Percentiles rank a stretch among this genome's conserved stretches.
Conservation (phyloP, 2,888 invertebrate genomes). For the Pyrrhosoma nymphula region DNA sequence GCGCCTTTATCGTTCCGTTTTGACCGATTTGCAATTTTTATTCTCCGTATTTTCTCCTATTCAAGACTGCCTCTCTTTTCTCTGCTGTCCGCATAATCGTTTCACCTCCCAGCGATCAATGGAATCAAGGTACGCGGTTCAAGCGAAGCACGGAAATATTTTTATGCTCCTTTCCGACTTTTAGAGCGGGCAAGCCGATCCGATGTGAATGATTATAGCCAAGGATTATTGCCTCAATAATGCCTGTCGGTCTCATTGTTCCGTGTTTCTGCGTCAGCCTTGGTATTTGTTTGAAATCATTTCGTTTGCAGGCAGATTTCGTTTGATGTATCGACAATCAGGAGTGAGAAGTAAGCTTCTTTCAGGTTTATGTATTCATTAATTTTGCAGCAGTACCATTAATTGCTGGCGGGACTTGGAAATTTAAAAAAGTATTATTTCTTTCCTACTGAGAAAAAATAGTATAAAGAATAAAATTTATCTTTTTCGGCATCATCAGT, state of each 20-base stretch:
- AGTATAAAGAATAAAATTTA: too few relatives aligned
- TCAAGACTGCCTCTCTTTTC: neutral
- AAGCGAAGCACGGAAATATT: neutral
- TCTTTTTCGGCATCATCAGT: too few relatives aligned
- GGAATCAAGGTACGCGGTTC: neutral
- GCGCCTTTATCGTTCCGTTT: neutral
- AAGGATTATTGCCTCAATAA: neutral
- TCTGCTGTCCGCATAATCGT: conserved; percentile 1
- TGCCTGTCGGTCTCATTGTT: neutral
- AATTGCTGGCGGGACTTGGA: neutral
- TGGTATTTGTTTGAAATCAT: neutral
- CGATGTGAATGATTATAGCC: neutral
- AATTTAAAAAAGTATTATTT: neutral
- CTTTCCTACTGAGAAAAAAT: too few relatives aligned
- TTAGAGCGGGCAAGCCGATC: neutral
- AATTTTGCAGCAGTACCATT: neutral
- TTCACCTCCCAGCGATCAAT: conserved; percentile 4
- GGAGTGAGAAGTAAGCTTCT: neutral
- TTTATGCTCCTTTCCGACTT: neutral
- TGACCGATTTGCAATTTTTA: neutral
- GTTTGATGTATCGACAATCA: neutral
- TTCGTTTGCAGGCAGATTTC: neutral
- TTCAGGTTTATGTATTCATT: neutral
- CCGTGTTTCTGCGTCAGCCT: neutral
- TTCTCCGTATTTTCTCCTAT: neutral